Evolutionary conservation across 2,888 invertebrate species (phyloP), one percentile per base, ranked within the genome.

Genomic region (Odontocerum albicorne): DNA sequence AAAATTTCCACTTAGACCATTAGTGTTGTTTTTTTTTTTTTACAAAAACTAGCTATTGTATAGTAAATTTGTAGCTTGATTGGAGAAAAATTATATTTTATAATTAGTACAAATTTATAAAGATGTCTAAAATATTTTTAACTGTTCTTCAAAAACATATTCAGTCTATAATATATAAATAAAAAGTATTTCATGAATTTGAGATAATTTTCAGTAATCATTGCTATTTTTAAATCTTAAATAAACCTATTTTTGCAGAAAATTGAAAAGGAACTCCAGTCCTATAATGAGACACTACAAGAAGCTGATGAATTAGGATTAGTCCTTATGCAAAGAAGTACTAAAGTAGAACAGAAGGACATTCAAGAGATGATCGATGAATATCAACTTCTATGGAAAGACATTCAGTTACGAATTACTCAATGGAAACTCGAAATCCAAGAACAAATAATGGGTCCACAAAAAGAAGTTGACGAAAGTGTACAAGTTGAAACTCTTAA

Each of bases 401-500:
- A 83, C 56, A 79, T 87, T 19, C 80, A 80, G 36, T 69, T 71
- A 2, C 72, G 82, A 19, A 75, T 85, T 1, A 68, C 68, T 2
- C 68, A 68, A 2, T 64, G 81, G 0, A 80, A 77, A 65, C 66
- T 68, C 60, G 71, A 64, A 65, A 71, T 73, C 4, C 68, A 62
- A 57, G 67, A 55, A 56, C 70, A 65, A 65, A 69, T 62, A 58
- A 64, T 17, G 32, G 67, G 69, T 54, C 62, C 67, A 6, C 68
- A 67, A 38, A 65, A 64, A 10, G 81, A 81, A 53, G 75, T 80
- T 1, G 80, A 84, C 54, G 81, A 85, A 65, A 73, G 80, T 36
- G 76, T 82, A 1, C 82, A 90, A 73, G 88, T 89, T 7, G 86
- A 90, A 60, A 89, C 90, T 0, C 72, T 87, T 4, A 85, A 79